Percentiles rank a stretch among this genome's conserved stretches.
Conservation (phyloP, 2,888 invertebrate genomes). For the Mesoligia furuncula region DNA sequence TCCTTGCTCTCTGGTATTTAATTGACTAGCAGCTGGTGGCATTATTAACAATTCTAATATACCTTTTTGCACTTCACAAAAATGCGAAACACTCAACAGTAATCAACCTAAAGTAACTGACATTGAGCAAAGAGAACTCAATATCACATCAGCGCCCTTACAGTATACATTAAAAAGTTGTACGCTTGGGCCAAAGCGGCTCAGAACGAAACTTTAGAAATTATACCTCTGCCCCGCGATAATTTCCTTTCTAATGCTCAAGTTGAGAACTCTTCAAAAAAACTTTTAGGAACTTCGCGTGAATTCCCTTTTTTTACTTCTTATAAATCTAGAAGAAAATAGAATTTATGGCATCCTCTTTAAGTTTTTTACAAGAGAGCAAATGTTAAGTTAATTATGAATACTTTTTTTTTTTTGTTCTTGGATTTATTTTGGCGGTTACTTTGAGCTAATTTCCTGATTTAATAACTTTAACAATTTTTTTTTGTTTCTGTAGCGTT, state of each 20-base stretch:
- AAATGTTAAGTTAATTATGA: slow-evolving; percentile 68
- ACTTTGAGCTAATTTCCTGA: slow-evolving; percentile 31
- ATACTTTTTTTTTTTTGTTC: slow-evolving; percentile 53
- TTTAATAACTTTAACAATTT: slow-evolving; percentile 20
- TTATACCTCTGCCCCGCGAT: slow-evolving; percentile 81
- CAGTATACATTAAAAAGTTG: slow-evolving; percentile 72
- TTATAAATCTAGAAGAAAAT: slow-evolving; percentile 79
- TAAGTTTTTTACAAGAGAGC: slow-evolving; percentile 68
- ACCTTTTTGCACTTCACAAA: neutral
- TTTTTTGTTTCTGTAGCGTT: neutral
- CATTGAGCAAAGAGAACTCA: slow-evolving; percentile 39
- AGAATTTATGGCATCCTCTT: slow-evolving; percentile 76
- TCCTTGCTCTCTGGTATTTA: neutral
- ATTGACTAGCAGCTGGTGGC: neutral
- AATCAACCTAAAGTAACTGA: slow-evolving; percentile 16
- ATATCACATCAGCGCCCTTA: slow-evolving; percentile 52
- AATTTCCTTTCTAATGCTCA: slow-evolving; percentile 85
- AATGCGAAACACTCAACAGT: neutral
- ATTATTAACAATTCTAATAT: neutral
- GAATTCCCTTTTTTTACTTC: slow-evolving; percentile 75
- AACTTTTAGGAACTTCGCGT: slow-evolving; percentile 75
- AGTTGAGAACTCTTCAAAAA: slow-evolving; percentile 79
- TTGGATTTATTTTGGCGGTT: slow-evolving; percentile 53
- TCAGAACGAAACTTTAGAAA: slow-evolving; percentile 78
- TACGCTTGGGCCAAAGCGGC: slow-evolving; percentile 64